These are phyloP conservation scores for Ectropis grisescens DNA, from an alignment of 1,140 invertebrate species.

Conservation along the genomic window DNA sequence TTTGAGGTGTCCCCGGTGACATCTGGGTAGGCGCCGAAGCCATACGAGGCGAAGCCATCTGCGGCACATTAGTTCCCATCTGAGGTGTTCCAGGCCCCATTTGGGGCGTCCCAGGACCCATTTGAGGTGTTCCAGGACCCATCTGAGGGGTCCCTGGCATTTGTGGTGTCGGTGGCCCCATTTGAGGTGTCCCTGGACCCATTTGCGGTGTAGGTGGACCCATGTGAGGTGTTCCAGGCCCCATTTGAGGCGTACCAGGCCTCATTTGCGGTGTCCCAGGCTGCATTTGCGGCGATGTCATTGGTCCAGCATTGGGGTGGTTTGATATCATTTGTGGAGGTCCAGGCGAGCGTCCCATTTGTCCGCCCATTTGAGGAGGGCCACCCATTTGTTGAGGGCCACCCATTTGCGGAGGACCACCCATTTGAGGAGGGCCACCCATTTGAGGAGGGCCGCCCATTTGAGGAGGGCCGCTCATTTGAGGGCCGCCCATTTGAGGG, in stretches of 20 bases:
- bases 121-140: constrained; percentile 32
- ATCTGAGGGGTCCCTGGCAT: constrained; percentile 41
- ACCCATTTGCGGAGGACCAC: constrained; percentile 28
- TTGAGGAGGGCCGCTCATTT: constrained; percentile 36
- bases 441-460: constrained; percentile 37
- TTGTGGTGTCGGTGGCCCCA: constrained; percentile 49
- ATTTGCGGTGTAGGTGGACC: constrained; percentile 37
- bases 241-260: constrained; percentile 37
- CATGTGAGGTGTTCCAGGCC: constrained; percentile 41
- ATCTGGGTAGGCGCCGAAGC: constrained; percentile 51
- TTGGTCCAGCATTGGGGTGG: constrained; percentile 49
- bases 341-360: constrained; percentile 31
- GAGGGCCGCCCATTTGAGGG: constrained; percentile 34
- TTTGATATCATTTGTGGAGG: constrained; percentile 43
- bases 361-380: constrained; percentile 39
- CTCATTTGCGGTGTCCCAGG: constrained; percentile 39
- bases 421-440: constrained; percentile 41
- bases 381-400: constrained; percentile 38
- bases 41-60: constrained; percentile 46
- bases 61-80: constrained; percentile 37
- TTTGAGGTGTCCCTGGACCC: constrained; percentile 47
- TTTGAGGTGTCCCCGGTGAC: constrained; percentile 50
- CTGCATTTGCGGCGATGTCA: constrained; percentile 34
- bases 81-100: constrained; percentile 43
- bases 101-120: constrained; percentile 37